Evolutionary conservation across 2,113 vertebrate genomes (phyloP).

Genomic region (Eonycteris spelaea): DNA sequence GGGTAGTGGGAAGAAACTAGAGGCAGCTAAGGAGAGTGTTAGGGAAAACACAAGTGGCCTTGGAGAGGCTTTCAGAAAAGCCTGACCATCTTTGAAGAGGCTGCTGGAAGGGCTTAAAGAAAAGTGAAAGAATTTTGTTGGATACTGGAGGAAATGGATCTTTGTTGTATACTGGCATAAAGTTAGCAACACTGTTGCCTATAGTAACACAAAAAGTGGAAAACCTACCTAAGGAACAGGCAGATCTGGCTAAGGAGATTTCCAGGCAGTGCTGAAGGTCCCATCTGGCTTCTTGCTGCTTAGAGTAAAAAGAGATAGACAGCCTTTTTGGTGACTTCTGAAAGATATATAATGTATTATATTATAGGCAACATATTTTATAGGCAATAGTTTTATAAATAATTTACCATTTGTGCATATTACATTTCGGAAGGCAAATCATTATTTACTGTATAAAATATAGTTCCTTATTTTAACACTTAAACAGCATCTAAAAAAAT

Average conservation of each 20-base stretch:
- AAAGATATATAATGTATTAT: background rate
- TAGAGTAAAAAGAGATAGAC: background rate
- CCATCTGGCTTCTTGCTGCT: background rate
- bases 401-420: background rate
- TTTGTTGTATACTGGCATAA: background rate
- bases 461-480: background rate
- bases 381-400: background rate
- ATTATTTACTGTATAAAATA: background rate
- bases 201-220: background rate
- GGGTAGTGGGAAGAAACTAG: background rate
- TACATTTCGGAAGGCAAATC: background rate
- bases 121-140: background rate
- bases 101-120: background rate
- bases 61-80: background rate
- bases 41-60: background rate
- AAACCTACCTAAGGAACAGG: background rate
- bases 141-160: background rate
- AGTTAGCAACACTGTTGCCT: background rate
- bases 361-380: background rate
- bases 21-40: too few relatives aligned
- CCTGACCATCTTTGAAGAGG: background rate
- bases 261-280: background rate
- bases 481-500: background rate
- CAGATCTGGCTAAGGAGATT: background rate
- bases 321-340: background rate